Evolutionary conservation across 2,888 invertebrate species (phyloP).

Genomic region (Monopis laevigella): DNA sequence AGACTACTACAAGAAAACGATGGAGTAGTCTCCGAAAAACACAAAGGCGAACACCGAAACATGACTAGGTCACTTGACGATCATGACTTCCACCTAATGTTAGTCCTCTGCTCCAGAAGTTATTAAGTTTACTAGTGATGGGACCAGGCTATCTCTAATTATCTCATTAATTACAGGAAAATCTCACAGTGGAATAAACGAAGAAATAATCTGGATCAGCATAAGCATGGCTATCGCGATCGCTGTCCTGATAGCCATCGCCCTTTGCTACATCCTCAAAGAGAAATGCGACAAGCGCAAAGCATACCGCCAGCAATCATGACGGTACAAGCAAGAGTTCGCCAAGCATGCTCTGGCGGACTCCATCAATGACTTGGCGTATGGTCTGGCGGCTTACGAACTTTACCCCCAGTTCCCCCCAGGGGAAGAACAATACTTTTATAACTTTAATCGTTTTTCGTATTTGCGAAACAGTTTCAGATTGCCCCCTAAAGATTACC

Average conservation of each 20-base stretch:
- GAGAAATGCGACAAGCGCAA: slow-evolving; percentile 83
- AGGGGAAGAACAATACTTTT: slow-evolving; percentile 51
- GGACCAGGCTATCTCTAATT: neutral
- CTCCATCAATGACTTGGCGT: slow-evolving; percentile 41
- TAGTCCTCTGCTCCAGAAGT: no score
- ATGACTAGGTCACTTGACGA: no score
- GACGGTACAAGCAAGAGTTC: slow-evolving; percentile 66
- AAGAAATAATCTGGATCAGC: slow-evolving; percentile 90
- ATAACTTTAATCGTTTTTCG: slow-evolving; percentile 57
- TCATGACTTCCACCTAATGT: no score
- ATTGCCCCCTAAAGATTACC: slow-evolving; percentile 51
- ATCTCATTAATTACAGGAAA: slow-evolving; percentile 65
- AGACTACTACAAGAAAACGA: no score
- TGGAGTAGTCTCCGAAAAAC: no score
- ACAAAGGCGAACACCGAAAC: no score
- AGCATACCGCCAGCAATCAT: slow-evolving; percentile 77
- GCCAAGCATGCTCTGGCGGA: slow-evolving; percentile 52
- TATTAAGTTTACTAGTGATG: no score
- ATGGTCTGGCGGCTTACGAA: slow-evolving; percentile 39
- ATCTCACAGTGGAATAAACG: slow-evolving; percentile 85
- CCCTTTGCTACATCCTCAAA: slow-evolving; percentile 81
- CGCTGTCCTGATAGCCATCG: slow-evolving; percentile 81
- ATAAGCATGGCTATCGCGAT: slow-evolving; percentile 88
- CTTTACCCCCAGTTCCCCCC: slow-evolving; percentile 56
- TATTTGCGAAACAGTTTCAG: slow-evolving; percentile 51